A percentile compares a stretch with the other conserved stretches of the same genome.
Conservation (phyloP, 2,888 invertebrate species). For the Drosophila nigricruria region DNA sequence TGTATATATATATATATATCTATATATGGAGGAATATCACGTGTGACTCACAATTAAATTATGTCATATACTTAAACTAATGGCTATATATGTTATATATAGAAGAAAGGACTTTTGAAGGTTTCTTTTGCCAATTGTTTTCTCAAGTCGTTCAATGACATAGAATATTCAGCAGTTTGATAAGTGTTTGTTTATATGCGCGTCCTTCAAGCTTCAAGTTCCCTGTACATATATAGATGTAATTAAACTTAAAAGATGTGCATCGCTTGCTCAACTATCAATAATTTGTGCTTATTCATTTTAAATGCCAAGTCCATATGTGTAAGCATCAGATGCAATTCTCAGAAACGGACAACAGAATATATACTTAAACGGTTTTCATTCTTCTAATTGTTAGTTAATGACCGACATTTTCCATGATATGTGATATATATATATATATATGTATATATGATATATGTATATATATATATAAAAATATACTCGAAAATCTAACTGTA, state of each 20-base stretch:
- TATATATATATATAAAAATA: background rate
- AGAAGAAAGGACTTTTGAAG: background rate
- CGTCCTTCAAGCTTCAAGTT: constrained; percentile 1
- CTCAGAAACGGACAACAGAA: background rate
- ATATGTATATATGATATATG: background rate
- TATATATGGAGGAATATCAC: background rate
- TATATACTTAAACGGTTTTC: background rate
- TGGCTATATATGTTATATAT: background rate
- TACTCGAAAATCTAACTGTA: constrained; percentile 2
- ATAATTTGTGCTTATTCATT: constrained; percentile 1
- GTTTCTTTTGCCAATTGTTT: background rate
- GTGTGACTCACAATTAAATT: background rate
- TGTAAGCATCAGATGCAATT: background rate
- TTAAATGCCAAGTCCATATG: background rate
- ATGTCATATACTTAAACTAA: background rate
- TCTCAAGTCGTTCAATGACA: constrained; percentile 3
- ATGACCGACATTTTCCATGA: constrained; percentile 14
- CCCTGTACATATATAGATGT: background rate
- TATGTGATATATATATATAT: background rate
- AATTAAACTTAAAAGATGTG: too few species aligned
- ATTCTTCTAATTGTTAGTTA: constrained; percentile 3
- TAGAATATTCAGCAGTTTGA: constrained; percentile 3
- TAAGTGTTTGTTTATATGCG: constrained; percentile 12
- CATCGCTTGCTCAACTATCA: background rate
- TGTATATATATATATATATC: constrained; percentile 10